A percentile compares a stretch with the other conserved stretches of the same genome.
These are phyloP conservation scores for Lasioglossum figueresi DNA, from an alignment of 2,888 invertebrate genomes.

Conservation along the genomic window DNA sequence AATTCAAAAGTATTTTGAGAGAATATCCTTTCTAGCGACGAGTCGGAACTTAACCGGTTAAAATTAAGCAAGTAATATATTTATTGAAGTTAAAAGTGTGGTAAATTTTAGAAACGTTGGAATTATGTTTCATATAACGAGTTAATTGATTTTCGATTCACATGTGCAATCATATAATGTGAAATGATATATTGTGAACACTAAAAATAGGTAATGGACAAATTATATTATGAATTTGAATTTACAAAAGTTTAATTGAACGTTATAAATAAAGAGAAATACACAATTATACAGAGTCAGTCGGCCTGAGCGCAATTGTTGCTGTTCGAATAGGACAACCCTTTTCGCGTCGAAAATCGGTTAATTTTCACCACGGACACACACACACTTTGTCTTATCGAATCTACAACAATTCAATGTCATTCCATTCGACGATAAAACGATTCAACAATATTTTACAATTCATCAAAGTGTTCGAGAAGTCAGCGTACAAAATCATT, in stretches of 20 bases:
- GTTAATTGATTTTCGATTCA: conserved; percentile 66
- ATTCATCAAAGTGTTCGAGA: background rate
- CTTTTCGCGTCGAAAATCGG: background rate
- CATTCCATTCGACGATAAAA: background rate
- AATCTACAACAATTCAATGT: background rate
- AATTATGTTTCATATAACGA: conserved; percentile 69
- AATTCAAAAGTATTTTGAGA: conserved; percentile 64
- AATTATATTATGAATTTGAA: conserved; percentile 70
- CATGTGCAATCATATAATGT: conserved; percentile 69
- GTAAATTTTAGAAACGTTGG: conserved; percentile 71
- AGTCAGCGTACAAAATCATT: background rate
- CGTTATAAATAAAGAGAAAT: conserved; percentile 70
- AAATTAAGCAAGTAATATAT: conserved; percentile 71
- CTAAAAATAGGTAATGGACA: conserved; percentile 65
- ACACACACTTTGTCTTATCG: background rate
- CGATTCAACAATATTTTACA: background rate
- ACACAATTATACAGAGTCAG: conserved; percentile 67
- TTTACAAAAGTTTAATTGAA: conserved; percentile 71
- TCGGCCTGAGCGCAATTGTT: conserved; percentile 39
- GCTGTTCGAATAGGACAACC: background rate
- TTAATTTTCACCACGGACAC: background rate
- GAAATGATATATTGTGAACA: conserved; percentile 67
- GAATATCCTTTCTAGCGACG: conserved; percentile 64
- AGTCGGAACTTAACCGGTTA: conserved; percentile 64
- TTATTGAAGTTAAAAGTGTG: conserved; percentile 72